These are phyloP conservation scores for Ammodytes marinus DNA, from an alignment of 2,113 vertebrate genomes.

Conservation along the genomic window DNA sequence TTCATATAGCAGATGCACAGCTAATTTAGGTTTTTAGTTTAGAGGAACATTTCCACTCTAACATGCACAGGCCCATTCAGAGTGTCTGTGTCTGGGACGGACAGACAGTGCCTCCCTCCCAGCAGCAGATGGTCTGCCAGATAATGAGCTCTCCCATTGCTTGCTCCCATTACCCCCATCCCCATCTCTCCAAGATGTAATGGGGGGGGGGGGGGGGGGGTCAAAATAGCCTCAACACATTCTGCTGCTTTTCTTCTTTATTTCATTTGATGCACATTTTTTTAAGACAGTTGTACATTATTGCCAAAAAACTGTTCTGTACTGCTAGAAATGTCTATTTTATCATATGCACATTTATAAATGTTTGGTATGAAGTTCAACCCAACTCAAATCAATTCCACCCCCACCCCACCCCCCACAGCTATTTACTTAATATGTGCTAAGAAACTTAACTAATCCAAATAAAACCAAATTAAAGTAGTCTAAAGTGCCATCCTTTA, in stretches of 20 bases:
- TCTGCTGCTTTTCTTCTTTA: slow-evolving; percentile 36
- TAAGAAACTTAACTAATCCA: neutral
- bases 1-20: slow-evolving; percentile 52
- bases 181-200: slow-evolving; percentile 53
- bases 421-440: neutral
- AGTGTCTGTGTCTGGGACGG: slow-evolving; percentile 67
- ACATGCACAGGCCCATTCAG: slow-evolving; percentile 65
- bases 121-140: slow-evolving; percentile 94
- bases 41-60: slow-evolving; percentile 54
- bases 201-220: slow-evolving; percentile 42
- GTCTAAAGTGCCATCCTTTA: neutral
- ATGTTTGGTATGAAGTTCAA: neutral
- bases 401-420: too few relatives aligned
- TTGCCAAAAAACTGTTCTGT: neutral
- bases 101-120: slow-evolving; percentile 89
- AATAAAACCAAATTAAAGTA: neutral
- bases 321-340: neutral
- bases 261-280: slow-evolving; percentile 40
- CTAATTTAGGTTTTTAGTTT: slow-evolving; percentile 55
- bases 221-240: slow-evolving; percentile 49
- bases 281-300: slow-evolving; percentile 23
- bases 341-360: neutral
- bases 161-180: slow-evolving; percentile 83
- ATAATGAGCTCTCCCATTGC: slow-evolving; percentile 92
- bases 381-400: neutral